Evolutionary conservation across 92 coral and sea anemone species (phyloP), one percentile per base, ranked within the genome.

Genomic region (Micromussa lordhowensis): DNA sequence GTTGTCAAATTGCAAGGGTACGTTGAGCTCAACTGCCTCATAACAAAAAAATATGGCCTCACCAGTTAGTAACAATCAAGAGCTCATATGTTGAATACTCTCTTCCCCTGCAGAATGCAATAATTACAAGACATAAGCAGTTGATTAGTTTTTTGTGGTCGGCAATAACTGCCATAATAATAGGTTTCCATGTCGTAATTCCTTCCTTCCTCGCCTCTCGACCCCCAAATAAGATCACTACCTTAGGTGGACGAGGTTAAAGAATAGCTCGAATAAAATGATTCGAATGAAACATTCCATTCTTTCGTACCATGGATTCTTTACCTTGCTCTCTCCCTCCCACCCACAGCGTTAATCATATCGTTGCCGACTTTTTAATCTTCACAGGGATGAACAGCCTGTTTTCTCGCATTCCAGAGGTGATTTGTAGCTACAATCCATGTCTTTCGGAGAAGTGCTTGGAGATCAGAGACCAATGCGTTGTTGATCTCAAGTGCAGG

Each of bases 391-490:
- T 95, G 79, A 84, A 94, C 14, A 95, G 92, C 81, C 93, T 94
- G 63, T 96, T 92, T 49, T 68, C 85, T 54, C 61, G 76, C 19
- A 75, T 75, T 26, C 98, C 98, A 16, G 38, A 68, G 34, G 16
- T 68, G 63, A 86, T 94, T 40, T 97, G 99, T 61, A 91, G 91
- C 53, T 85, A 15, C 24, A 98, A 97, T 89, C 99, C 99, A 1
- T 97, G 99, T 72, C 92, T 89, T 29, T 90, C 91, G 68, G 77
- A 82, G 81, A 64, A 82, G 64, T 97, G 99, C 78, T 69, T 58
- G 49, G 93, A 90, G 76, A 61, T 82, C 26, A 72, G 78, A 6
- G 93, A 93, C 77, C 94, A 87, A 64, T 97, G 99, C 70, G 83
- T 95, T 64, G 94, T 94, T 44, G 98, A 97, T 81, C 88, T 91